Evolutionary conservation across 2,113 vertebrate genomes (phyloP).

Genomic region (Tylochromis polylepis): DNA sequence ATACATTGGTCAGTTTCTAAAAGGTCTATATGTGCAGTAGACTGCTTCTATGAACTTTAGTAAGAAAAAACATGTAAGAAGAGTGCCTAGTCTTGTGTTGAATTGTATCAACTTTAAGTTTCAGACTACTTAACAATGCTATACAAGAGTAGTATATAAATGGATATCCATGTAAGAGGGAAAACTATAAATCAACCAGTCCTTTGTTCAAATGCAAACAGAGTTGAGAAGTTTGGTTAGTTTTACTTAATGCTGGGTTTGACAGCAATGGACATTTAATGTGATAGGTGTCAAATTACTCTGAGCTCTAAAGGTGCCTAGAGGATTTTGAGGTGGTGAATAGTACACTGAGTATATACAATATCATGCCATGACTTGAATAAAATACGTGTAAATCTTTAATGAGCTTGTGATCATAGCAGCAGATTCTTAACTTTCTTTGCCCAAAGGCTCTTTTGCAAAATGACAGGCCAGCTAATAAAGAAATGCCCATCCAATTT

Average conservation of each 20-base stretch:
- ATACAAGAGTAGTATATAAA: background rate
- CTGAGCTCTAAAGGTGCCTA: background rate
- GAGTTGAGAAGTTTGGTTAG: background rate
- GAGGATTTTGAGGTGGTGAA: background rate
- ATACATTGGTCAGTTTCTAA: background rate
- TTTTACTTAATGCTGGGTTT: background rate
- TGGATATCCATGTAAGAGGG: background rate
- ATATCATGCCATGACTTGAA: background rate
- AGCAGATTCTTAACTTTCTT: background rate
- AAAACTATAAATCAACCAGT: background rate
- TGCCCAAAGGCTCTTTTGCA: background rate
- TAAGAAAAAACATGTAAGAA: background rate
- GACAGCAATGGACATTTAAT: background rate
- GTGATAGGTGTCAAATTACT: background rate
- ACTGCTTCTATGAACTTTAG: background rate
- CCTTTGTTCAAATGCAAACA: background rate
- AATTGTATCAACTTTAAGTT: background rate
- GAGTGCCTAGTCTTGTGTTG: accelerated
- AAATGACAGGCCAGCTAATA: background rate
- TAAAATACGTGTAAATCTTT: background rate
- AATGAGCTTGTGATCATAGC: background rate
- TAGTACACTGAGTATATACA: background rate
- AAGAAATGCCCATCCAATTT: background rate
- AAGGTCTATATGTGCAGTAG: background rate
- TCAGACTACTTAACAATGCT: background rate